Evolutionary conservation across 2,888 invertebrate species (phyloP).

Genomic region (Hydrotaea diabolus): DNA sequence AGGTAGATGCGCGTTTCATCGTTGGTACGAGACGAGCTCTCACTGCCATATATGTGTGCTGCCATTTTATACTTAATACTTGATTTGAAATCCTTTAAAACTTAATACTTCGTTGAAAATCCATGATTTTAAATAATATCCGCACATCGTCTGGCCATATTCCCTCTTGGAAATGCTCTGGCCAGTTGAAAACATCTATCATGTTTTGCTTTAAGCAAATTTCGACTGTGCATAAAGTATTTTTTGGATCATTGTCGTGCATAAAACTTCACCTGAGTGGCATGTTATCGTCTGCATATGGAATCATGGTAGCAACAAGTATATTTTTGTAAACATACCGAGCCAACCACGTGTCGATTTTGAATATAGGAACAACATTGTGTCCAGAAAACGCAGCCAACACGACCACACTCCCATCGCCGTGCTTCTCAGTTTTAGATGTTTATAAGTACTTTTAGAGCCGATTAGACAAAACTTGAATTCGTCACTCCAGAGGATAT

Average conservation of each 20-base stretch:
- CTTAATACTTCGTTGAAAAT: constrained; percentile 28
- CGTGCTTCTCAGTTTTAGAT: constrained; percentile 33
- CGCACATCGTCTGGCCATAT: constrained; percentile 33
- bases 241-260: too few species aligned
- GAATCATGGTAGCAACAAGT: background rate
- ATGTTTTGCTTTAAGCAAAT: background rate
- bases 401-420: constrained; percentile 10
- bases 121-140: constrained; percentile 20
- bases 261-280: too few species aligned
- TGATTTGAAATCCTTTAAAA: too few species aligned
- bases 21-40: too few species aligned
- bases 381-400: background rate
- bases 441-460: background rate
- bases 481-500: constrained; percentile 7
- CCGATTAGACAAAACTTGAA: constrained; percentile 7
- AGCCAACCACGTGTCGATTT: constrained; percentile 12
- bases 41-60: too few species aligned
- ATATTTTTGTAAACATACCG: constrained; percentile 37
- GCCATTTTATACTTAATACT: too few species aligned
- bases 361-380: constrained; percentile 21
- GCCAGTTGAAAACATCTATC: constrained; percentile 1
- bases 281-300: too few species aligned
- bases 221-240: constrained; percentile 36
- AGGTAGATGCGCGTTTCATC: too few species aligned
- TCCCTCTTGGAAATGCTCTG: background rate